phyloP scores from a whole-genome alignment of 1,140 invertebrate genomes.

The Brachionus plicatilis region DNA sequence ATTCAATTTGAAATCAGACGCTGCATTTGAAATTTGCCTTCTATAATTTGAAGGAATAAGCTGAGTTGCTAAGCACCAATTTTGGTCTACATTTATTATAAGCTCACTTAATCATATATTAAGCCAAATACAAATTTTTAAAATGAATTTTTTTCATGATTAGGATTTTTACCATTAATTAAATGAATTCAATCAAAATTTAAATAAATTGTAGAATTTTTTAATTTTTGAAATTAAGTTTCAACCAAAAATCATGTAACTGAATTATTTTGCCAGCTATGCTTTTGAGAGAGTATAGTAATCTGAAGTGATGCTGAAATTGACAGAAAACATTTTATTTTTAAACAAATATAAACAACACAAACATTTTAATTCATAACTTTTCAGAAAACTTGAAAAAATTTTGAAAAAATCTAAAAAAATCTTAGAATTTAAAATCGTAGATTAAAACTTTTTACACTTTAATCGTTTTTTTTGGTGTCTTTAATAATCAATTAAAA shows the following conservation, averaged over 20 bases:
- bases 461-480: too few relatives aligned
- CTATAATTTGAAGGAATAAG: not conserved
- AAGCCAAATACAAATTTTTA: not conserved
- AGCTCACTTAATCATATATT: not conserved
- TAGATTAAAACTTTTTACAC: too few relatives aligned
- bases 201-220: not conserved
- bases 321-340: too few relatives aligned
- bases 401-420: not conserved
- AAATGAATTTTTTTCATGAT: not conserved
- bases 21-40: not conserved
- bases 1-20: not conserved
- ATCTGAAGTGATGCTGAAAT: too few relatives aligned
- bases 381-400: not conserved
- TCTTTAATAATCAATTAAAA: too few relatives aligned
- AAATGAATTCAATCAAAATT: not conserved
- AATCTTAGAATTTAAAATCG: too few relatives aligned
- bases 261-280: too few relatives aligned
- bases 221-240: too few relatives aligned
- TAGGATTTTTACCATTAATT: not conserved
- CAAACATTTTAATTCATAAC: not conserved
- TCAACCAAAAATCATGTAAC: too few relatives aligned
- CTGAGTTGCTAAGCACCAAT: not conserved
- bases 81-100: not conserved
- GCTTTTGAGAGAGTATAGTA: too few relatives aligned
- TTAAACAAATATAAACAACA: not conserved